Evolutionary conservation across 2,113 vertebrate genomes (phyloP), one percentile per base, ranked within the genome.

Genomic region (Synodontis membranacea): DNA sequence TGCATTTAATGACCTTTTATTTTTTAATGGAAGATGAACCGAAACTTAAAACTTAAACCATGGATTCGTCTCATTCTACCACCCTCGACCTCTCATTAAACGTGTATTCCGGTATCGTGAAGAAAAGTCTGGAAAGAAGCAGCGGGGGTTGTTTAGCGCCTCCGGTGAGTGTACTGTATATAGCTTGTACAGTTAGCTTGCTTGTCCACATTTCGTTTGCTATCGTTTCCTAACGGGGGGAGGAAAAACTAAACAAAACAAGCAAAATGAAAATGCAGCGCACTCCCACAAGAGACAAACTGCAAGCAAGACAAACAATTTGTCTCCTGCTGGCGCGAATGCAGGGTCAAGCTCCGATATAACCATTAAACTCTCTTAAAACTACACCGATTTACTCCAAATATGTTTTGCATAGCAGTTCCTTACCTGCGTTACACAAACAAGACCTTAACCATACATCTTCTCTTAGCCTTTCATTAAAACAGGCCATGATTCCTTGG

Each of bases 401-500:
- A 28, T 68, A 52, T 42, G 25, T 75, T 87, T 87, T 89, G 72
- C 83, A 66, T 75, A 66, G 56, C 54, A 56, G 83, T 89, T 88
- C 34, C 64, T 76, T 82, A 86, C 80, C 42, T 72, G 34, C 7
- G 15, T 80, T 86, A 84, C 83, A 70, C 86, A 89, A 87, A 88
- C 82, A 88, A 81, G 75, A 37, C 37, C 23, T 86, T 74, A 81
- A 31, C 37, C 70, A 88, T 86, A 74, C 82, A 88, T 81, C 81
- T 75, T 88, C 84, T 84, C 42, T 86, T 39, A 66, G 70, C 80
- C 54, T 86, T 79, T 82, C 74, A 80, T 86, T 88, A 86, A 85
- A 80, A 86, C 76, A 39, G 72, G 86, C 54, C 58, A 89, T 86
- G 87, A 91, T 92, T 83, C 90, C 90, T 91, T 90, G 64, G 91